A percentile compares a stretch with the other conserved stretches of the same genome.
Evolutionary conservation across 2,888 invertebrate species (phyloP).

Genomic region (Drosophila cracens): DNA sequence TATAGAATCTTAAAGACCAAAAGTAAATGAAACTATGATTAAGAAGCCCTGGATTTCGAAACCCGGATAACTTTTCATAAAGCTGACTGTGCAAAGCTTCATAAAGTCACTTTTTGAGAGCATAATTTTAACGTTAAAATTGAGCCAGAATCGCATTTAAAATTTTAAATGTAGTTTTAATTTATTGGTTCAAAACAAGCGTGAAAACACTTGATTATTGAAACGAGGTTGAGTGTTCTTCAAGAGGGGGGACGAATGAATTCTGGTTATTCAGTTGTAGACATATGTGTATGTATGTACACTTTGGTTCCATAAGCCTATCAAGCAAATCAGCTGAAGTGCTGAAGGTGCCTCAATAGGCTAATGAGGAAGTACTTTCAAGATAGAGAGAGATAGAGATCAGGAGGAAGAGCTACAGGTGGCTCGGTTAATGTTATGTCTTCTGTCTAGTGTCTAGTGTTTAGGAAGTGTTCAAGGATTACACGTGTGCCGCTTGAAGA

Average conservation of each 20-base stretch:
- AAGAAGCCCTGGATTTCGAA: neutral
- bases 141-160: neutral
- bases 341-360: constrained; percentile 30
- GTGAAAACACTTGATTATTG: neutral
- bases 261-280: constrained; percentile 5
- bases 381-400: neutral
- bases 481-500: constrained; percentile 60
- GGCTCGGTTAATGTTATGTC: constrained; percentile 25
- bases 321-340: constrained; percentile 45
- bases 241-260: neutral
- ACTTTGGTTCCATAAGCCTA: constrained; percentile 45
- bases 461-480: constrained; percentile 66
- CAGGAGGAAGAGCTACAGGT: constrained; percentile 12
- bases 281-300: neutral
- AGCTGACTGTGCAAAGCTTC: neutral
- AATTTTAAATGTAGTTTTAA: too few relatives aligned
- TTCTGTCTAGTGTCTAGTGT: constrained; percentile 20
- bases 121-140: neutral
- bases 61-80: neutral
- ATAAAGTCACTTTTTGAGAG: neutral
- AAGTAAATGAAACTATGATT: neutral
- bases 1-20: constrained; percentile 8
- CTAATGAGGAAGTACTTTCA: constrained; percentile 61
- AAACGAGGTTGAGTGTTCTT: neutral
- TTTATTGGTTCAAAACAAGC: too few relatives aligned